These are phyloP conservation scores for Willisornis vidua DNA, from an alignment of 2,113 vertebrate species.

Conservation along the genomic window DNA sequence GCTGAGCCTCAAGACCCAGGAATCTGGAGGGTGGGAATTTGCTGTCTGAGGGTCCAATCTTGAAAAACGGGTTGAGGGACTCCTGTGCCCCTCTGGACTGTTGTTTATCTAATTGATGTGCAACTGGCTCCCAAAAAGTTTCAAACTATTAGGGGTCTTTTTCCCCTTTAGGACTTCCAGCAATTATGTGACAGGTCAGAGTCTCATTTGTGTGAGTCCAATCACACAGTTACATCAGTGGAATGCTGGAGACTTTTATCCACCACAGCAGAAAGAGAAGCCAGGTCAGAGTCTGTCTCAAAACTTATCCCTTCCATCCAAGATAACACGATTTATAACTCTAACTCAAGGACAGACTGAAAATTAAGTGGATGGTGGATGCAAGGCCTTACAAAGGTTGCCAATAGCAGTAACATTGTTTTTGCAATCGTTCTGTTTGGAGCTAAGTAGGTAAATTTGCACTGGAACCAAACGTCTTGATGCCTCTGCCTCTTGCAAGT, in stretches of 20 bases:
- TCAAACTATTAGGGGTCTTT: not conserved
- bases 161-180: not conserved
- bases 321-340: not conserved
- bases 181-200: not conserved
- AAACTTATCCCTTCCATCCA: not conserved
- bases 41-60: not conserved
- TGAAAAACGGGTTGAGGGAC: not conserved
- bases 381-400: not conserved
- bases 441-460: not conserved
- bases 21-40: not conserved
- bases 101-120: not conserved
- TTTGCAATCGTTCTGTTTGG: not conserved
- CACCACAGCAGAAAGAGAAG: not conserved
- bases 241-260: not conserved
- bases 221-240: not conserved
- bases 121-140: not conserved
- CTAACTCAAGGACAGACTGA: not conserved
- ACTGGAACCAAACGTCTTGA: not conserved
- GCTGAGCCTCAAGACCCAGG: not conserved
- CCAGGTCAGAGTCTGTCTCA: not conserved
- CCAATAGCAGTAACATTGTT: not conserved
- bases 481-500: not conserved
- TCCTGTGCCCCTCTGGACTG: not conserved
- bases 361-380: not conserved
- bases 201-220: not conserved